phyloP scores from a whole-genome alignment of 2,113 vertebrate species.

The Gadus macrocephalus region DNA sequence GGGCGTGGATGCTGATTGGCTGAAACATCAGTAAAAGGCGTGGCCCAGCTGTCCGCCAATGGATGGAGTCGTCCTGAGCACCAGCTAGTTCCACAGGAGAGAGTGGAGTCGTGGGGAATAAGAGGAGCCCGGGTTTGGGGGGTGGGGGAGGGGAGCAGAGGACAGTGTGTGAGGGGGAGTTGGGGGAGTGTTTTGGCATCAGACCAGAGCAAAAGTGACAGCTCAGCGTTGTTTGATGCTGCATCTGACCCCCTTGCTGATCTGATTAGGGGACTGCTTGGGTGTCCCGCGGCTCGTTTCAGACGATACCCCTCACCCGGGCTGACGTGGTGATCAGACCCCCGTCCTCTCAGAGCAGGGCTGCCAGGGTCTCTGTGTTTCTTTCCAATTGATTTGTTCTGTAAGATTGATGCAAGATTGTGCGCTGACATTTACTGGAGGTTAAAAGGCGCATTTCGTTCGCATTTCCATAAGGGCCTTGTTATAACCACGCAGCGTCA shows the following conservation, averaged over 20 bases:
- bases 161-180: background rate
- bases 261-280: slow-evolving; percentile 56
- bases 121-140: slow-evolving; percentile 5
- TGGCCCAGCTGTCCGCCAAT: slow-evolving; percentile 57
- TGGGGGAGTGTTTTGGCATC: slow-evolving; percentile 24
- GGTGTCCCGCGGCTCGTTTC: slow-evolving; percentile 39
- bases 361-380: too few relatives aligned
- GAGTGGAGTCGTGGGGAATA: slow-evolving; percentile 24
- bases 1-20: slow-evolving; percentile 37
- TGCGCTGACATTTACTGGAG: too few relatives aligned
- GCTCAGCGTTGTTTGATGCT: slow-evolving; percentile 53
- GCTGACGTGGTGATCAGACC: slow-evolving; percentile 5
- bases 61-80: slow-evolving; percentile 61
- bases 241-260: slow-evolving; percentile 34
- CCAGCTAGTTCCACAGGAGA: slow-evolving; percentile 51
- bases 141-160: background rate
- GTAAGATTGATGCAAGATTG: too few relatives aligned
- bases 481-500: background rate
- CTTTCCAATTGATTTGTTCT: too few relatives aligned
- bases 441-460: too few relatives aligned
- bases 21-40: slow-evolving; percentile 63
- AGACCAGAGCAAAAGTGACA: slow-evolving; percentile 50
- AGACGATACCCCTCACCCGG: slow-evolving; percentile 31
- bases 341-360: too few relatives aligned
- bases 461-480: too few relatives aligned